A percentile compares a stretch with the other conserved stretches of the same genome.
Evolutionary conservation across 2,797 vertebrate species (phyloP).

Genomic region (Coranthus polyacanthus): DNA sequence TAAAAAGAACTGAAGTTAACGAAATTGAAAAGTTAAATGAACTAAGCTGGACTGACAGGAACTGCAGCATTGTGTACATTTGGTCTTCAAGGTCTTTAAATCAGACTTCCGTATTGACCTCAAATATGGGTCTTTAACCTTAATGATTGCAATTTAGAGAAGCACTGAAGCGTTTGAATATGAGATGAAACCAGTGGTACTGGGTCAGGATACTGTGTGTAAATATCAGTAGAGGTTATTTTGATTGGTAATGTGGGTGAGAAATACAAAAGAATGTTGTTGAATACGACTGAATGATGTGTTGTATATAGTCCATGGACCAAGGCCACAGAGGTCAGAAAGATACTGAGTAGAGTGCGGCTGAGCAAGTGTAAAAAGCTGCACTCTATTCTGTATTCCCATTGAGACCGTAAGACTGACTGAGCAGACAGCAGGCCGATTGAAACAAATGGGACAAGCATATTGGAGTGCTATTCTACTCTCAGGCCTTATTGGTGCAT

Average conservation of each 20-base stretch:
- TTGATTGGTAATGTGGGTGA: constrained; percentile 21
- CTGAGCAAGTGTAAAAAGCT: constrained; percentile 77
- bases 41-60: constrained; percentile 9
- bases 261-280: constrained; percentile 39
- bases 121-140: constrained; percentile 32
- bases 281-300: constrained; percentile 43
- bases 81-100: constrained; percentile 22
- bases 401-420: constrained; percentile 74
- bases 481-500: constrained; percentile 59
- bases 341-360: constrained; percentile 58
- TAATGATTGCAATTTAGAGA: constrained; percentile 14
- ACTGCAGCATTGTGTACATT: constrained; percentile 22
- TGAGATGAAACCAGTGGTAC: constrained; percentile 8
- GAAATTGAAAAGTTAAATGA: constrained; percentile 17
- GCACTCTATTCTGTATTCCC: constrained; percentile 77
- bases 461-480: constrained; percentile 67
- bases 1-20: too few relatives aligned
- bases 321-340: constrained; percentile 72
- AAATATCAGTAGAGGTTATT: constrained; percentile 30
- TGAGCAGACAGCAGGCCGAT: constrained; percentile 74
- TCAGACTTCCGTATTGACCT: constrained; percentile 20
- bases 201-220: constrained; percentile 12
- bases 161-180: constrained; percentile 16
- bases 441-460: constrained; percentile 80
- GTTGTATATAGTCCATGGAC: constrained; percentile 46